Base-by-base conservation (phyloP, 2,113 vertebrate genomes). In the Petrocephalus zakoni region DNA sequence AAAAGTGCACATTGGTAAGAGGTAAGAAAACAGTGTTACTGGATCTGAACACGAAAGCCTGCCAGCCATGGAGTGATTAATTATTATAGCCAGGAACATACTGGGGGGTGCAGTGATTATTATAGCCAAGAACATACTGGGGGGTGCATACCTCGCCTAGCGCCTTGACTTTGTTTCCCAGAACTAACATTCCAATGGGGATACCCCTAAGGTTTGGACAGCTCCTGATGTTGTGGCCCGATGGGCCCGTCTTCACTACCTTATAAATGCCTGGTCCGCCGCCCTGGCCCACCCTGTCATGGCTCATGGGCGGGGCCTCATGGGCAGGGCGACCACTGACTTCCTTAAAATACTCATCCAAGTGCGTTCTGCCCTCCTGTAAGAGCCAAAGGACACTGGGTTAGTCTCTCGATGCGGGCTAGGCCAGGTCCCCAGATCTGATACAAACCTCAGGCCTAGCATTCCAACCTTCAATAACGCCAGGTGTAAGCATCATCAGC, bases 161-260 rank as follows among this genome's bases (percentile, higher is more conserved):
- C 93, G 98, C 98, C 97, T 99, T 99, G 97, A 99, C 97, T 97
- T 97, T 99, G 98, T 99, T 99, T 96, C 98, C 98, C 97, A 99
- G 98, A 95, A 99, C 98, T 99, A 99, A 99, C 98, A 99, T 99
- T 98, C 98, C 98, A 99, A 99, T 99, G 96, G 98, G 98, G 98
- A 99, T 99, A 98, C 98, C 98, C 98, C 98, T 99, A 98, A 99
- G 98, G 98, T 99, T 99, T 96, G 98, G 98, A 94, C 97, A 99
- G 97, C 98, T 99, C 98, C 98, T 97, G 97, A 99, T 98, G 98
- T 99, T 99, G 97, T 99, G 98, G 96, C 98, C 98, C 95, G 98
- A 99, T 90, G 98, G 98, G 94, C 98, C 98, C 90, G 98, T 99
- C 97, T 99, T 99, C 97, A 99, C 98, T 99, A 99, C 98, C 98